Evolutionary conservation across 2,113 vertebrate species (phyloP).

Genomic region (Seriola dumerili): DNA sequence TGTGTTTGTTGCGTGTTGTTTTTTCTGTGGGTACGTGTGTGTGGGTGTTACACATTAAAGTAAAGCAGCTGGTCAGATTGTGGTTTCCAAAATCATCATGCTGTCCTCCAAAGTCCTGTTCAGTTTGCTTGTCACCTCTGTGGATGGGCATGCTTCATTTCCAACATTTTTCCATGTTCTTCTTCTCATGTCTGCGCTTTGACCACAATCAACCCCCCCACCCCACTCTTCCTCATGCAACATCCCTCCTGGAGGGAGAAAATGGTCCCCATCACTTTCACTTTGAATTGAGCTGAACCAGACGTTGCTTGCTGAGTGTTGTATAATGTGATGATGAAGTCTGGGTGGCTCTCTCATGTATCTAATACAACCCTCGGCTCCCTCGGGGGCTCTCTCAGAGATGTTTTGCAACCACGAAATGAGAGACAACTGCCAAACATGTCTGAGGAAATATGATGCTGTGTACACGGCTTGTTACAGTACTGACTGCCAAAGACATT

Average conservation of each 20-base stretch:
- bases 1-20: background rate
- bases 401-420: slow-evolving; percentile 64
- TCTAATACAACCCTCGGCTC: slow-evolving; percentile 45
- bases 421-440: slow-evolving; percentile 69
- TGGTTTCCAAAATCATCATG: slow-evolving; percentile 54
- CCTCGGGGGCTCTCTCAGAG: slow-evolving; percentile 17
- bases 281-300: slow-evolving; percentile 75
- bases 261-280: slow-evolving; percentile 73
- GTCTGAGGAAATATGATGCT: slow-evolving; percentile 32
- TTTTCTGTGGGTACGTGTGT: background rate
- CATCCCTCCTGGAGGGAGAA: slow-evolving; percentile 31
- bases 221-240: background rate
- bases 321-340: slow-evolving; percentile 74
- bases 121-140: slow-evolving; percentile 59
- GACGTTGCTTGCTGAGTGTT: slow-evolving; percentile 66
- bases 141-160: slow-evolving; percentile 41
- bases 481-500: slow-evolving; percentile 50
- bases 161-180: slow-evolving; percentile 50
- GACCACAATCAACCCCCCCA: slow-evolving; percentile 55
- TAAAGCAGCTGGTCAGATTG: slow-evolving; percentile 34
- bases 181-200: slow-evolving; percentile 53
- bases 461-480: background rate
- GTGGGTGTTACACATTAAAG: slow-evolving; percentile 22
- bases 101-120: slow-evolving; percentile 57
- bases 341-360: slow-evolving; percentile 66